Conservation (phyloP, 2,797 vertebrate species). For the Mallotus villosus region DNA sequence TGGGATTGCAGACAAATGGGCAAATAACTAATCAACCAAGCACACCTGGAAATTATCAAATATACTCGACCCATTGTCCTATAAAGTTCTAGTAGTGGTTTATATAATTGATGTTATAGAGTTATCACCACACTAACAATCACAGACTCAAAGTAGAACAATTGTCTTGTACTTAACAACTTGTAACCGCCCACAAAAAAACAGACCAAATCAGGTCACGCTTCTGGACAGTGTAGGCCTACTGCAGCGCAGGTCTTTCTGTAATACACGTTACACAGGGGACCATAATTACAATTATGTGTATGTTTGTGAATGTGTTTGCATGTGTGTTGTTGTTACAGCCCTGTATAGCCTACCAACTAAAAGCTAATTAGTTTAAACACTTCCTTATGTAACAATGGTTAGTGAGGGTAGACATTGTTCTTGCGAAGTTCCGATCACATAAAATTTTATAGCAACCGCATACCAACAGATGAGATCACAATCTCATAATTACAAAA, state of each 20-base stretch:
- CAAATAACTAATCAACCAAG: no score
- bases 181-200: no score
- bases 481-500: background rate
- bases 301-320: background rate
- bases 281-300: background rate
- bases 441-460: background rate
- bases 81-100: no score
- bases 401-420: background rate
- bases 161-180: no score
- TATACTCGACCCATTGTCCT: no score
- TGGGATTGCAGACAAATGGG: no score
- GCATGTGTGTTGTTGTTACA: background rate
- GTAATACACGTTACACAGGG: background rate
- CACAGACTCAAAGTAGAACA: no score
- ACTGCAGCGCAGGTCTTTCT: background rate
- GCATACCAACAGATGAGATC: background rate
- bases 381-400: background rate
- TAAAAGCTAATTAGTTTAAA: background rate
- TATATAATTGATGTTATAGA: no score
- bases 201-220: no score
- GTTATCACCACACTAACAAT: no score
- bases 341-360: conserved; percentile 4
- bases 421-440: background rate
- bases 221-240: background rate
- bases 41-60: no score